Evolutionary conservation across 2,888 invertebrate genomes (phyloP).

Genomic region (Lasiommata megera): DNA sequence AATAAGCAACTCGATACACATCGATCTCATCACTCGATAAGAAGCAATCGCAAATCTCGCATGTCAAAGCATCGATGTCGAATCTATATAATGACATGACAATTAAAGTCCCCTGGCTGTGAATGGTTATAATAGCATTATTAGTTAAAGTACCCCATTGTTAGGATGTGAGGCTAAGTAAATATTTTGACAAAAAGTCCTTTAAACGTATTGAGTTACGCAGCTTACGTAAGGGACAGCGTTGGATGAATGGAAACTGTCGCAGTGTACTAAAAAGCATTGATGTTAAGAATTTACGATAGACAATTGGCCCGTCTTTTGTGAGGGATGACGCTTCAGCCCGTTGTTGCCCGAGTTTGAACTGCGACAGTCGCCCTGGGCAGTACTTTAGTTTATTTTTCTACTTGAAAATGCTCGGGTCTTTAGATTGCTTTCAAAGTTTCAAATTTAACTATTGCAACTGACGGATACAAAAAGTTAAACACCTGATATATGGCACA

Average conservation of each 20-base stretch:
- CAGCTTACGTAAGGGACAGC: constrained; percentile 69
- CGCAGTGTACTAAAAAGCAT: constrained; percentile 47
- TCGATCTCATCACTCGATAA: constrained; percentile 60
- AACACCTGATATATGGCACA: no score
- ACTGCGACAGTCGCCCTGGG: constrained; percentile 7
- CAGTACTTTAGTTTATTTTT: constrained; percentile 8
- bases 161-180: constrained; percentile 59
- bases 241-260: constrained; percentile 45
- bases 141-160: constrained; percentile 65
- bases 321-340: constrained; percentile 12
- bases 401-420: neutral
- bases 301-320: constrained; percentile 26
- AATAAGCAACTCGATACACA: constrained; percentile 56
- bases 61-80: constrained; percentile 32
- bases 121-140: constrained; percentile 64
- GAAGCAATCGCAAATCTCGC: constrained; percentile 26
- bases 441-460: no score
- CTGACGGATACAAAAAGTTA: no score
- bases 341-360: constrained; percentile 1
- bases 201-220: constrained; percentile 71
- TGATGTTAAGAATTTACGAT: constrained; percentile 22
- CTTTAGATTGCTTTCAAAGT: no score
- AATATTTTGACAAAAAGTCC: constrained; percentile 78
- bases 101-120: constrained; percentile 48
- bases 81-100: constrained; percentile 67